Evolutionary conservation across 2,113 vertebrate species (phyloP).

Genomic region (Cygnus buccinator): DNA sequence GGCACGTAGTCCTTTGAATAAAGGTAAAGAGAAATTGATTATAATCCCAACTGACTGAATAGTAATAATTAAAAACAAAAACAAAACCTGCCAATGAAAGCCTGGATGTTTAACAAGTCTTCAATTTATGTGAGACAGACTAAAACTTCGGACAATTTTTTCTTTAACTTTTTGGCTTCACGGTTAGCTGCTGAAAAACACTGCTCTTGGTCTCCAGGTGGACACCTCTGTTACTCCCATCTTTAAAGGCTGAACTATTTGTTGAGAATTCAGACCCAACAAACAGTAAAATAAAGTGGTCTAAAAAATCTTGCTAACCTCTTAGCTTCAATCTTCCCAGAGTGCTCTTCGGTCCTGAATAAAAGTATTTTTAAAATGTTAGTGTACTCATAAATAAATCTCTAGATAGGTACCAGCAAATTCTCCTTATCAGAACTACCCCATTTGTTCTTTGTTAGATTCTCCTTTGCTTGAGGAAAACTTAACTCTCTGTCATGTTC

Average conservation of each 20-base stretch:
- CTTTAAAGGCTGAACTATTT: not conserved
- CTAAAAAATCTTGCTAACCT: not conserved
- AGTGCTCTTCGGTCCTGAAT: not conserved
- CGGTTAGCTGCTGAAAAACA: not conserved
- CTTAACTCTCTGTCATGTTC: not conserved
- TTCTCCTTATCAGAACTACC: not conserved
- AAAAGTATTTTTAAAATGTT: not conserved
- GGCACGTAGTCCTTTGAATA: not conserved
- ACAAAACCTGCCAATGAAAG: not conserved
- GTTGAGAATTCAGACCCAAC: not conserved
- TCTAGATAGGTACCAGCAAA: not conserved
- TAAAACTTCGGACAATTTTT: not conserved
- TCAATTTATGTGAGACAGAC: not conserved
- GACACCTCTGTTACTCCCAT: not conserved
- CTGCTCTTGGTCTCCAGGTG: not conserved
- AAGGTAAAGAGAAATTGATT: not conserved
- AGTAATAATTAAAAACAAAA: no score
- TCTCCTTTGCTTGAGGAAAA: not conserved
- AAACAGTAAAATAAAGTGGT: not conserved
- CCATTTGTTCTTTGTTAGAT: not conserved
- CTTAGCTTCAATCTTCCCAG: not conserved
- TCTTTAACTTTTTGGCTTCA: not conserved
- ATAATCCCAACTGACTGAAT: not conserved
- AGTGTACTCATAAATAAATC: not conserved
- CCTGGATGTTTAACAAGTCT: not conserved